Evolutionary conservation across 2,888 invertebrate species (phyloP).

Genomic region (Ecliptopera silaceata): DNA sequence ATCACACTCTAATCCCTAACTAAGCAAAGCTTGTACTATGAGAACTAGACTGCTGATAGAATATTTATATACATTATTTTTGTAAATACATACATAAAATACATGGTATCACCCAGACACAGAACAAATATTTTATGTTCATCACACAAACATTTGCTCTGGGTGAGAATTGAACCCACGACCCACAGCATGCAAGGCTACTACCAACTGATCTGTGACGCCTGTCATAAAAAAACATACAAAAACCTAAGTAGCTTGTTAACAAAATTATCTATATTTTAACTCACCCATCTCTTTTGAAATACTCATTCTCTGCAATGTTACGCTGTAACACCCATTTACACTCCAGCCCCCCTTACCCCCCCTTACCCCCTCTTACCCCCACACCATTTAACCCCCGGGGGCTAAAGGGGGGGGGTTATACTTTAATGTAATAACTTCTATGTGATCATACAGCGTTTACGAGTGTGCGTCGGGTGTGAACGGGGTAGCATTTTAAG

Average conservation of each 20-base stretch:
- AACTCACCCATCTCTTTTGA: slow-evolving; percentile 9
- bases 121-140: no score
- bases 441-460: slow-evolving; percentile 78
- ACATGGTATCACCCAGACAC: no score
- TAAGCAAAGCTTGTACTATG: no score
- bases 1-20: no score
- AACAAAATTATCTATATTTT: slow-evolving; percentile 1
- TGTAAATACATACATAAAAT: no score
- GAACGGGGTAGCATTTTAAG: slow-evolving; percentile 5
- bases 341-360: slow-evolving; percentile 3
- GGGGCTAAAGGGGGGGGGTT: slow-evolving; percentile 51
- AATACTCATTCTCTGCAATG: slow-evolving; percentile 21
- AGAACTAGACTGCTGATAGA: no score
- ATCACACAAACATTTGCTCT: no score
- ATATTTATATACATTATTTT: no score
- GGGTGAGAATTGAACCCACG: no score
- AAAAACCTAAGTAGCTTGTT: background rate
- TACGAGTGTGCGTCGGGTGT: slow-evolving; percentile 55
- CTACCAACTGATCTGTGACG: no score
- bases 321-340: slow-evolving; percentile 5
- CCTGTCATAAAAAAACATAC: no score
- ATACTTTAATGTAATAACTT: slow-evolving; percentile 81
- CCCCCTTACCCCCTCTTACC: background rate
- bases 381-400: background rate
- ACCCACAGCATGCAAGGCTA: no score